Base-by-base conservation (phyloP, 2,113 vertebrate species). In the Lophotis ruficrista region DNA sequence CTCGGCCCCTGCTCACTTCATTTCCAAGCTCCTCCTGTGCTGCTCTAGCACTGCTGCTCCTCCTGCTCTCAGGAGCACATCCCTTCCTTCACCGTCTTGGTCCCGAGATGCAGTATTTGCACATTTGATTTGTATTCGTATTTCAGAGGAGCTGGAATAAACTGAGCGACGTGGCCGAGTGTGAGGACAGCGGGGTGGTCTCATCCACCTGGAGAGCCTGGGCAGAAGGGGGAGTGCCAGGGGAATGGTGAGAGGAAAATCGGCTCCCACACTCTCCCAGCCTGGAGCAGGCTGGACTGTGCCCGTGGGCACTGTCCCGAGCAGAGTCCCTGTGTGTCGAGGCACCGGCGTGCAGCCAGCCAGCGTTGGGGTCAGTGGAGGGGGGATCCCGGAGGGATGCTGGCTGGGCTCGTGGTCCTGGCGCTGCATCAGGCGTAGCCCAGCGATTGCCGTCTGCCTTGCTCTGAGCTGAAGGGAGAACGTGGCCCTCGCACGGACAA, bases 41-140 rank as follows among this genome's bases (percentile, higher is more conserved):
- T 96, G 82, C 79, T 94, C 68, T 22, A 77, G 90, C 92, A 88
- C 90, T 95, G 82, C 93, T 95, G 92, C 82, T 96, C 75, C 87
- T 95, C 84, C 82, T 87, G 75, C 78, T 94, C 81, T 84, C 91
- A 91, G 87, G 88, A 93, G 89, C 62, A 78, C 1, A 0, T 89
- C 81, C 61, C 65, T 94, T 92, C 65, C 76, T 79, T 87, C 72
- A 82, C 83, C 0, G 8, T 82, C 65, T 93, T 83, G 82, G 72
- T 80, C 78, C 84, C 81, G 2, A 83, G 94, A 96, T 80, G 97
- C 97, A 95, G 69, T 96, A 94, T 97, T 97, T 97, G 97, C 97
- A 97, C 97, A 96, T 94, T 71, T 94, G 61, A 83, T 80, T 95
- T 96, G 72, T 90, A 92, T 94, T 76, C 4, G 1, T 93, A 30